These are phyloP conservation scores for Numenius arquata DNA, from an alignment of 2,113 vertebrate species.

Conservation along the genomic window DNA sequence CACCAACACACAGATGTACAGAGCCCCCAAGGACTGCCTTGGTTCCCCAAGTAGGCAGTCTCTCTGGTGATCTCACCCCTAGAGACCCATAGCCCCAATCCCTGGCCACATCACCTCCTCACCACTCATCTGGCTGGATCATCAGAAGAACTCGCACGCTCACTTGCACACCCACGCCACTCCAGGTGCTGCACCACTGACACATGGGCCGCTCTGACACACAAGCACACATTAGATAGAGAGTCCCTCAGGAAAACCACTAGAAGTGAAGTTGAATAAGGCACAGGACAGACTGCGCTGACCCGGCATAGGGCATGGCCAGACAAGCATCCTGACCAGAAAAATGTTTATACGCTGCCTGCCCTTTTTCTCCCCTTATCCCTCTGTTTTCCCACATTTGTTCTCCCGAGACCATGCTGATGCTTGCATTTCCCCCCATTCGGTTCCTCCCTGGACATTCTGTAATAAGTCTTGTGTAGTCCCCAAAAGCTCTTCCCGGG, in stretches of 20 bases:
- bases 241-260: background rate
- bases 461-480: no score
- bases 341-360: fast-evolving
- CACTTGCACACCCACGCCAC: fast-evolving
- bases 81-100: no score
- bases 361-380: background rate
- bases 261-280: background rate
- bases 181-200: background rate
- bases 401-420: fast-evolving
- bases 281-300: fast-evolving
- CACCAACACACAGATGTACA: background rate
- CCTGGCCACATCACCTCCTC: background rate
- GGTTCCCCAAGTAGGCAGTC: background rate
- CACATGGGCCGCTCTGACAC: background rate
- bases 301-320: fast-evolving
- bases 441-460: background rate
- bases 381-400: background rate
- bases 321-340: background rate
- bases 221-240: fast-evolving
- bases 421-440: fast-evolving
- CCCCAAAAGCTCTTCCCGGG: fast-evolving
- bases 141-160: background rate
- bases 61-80: fast-evolving
- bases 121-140: fast-evolving
- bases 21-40: no score